Base-by-base conservation (phyloP, 2,797 vertebrate species). In the Dryobates pubescens region DNA sequence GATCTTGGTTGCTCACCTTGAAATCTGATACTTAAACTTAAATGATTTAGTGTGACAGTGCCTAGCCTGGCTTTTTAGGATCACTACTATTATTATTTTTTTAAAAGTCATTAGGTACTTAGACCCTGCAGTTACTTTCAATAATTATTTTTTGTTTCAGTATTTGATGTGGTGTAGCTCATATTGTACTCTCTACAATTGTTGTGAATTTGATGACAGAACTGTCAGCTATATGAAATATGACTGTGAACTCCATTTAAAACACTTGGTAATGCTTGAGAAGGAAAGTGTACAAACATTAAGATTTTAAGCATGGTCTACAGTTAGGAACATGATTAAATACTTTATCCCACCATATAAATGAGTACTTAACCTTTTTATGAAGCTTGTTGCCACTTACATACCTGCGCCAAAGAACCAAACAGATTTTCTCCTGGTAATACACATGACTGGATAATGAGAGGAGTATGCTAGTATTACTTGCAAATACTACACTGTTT, bases 21-120 rank as follows among this genome's bases (percentile, higher is more conserved):
- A 97, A 96, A 96, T 93, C 49, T 90, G 92, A 93, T 73, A 91
- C 87, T 90, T 89, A 53, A 0, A 18, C 45, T 92, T 97, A 83
- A 96, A 43, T 87, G 87, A 93, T 96, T 96, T 80, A 95, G 64
- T 87, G 80, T 85, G 70, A 38, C 69, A 67, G 49, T 62, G 34
- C 72, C 86, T 92, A 91, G 85, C 82, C 49, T 93, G 51, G 74
- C 62, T 94, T 94, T 95, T 73, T 71, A 78, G 86, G 56, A 78
- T 93, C 77, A 78, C 19, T 90, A 58, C 23, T 83, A 53, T 64
- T 89, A 56, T 62, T 89, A 36, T 92, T 67, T 17, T 78, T 94
- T 90, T 27, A 53, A 82, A 53, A 88, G 22, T 54, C 80, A 45
- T 88, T 87, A 23, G 9, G 43, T 89, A 67, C 24, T 32, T 91